Percentiles rank a stretch among this genome's conserved stretches.
Conservation (phyloP, 2,888 invertebrate species). For the Cheilosia soror region DNA sequence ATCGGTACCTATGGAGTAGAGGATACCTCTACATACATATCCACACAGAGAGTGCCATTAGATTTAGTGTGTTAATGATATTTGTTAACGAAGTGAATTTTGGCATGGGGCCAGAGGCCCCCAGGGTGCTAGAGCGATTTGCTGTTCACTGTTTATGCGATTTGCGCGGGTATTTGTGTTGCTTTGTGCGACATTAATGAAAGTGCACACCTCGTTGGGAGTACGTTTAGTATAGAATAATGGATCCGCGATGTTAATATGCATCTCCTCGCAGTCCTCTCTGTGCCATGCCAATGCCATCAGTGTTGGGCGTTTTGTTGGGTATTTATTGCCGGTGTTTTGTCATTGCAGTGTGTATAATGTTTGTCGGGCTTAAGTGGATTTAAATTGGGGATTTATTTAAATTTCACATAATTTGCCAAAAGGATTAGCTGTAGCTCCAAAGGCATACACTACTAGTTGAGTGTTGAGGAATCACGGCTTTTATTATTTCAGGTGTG, state of each 20-base stretch:
- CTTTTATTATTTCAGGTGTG: conserved; percentile 40
- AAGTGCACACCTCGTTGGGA: conserved; percentile 47
- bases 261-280: background rate
- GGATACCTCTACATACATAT: background rate
- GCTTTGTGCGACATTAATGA: conserved; percentile 68
- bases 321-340: conserved; percentile 50
- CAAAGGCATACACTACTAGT: background rate
- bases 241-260: conserved; percentile 40
- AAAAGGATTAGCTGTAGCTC: conserved; percentile 63
- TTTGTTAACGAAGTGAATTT: conserved; percentile 74
- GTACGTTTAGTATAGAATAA: background rate
- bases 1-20: conserved; percentile 21
- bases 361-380: conserved; percentile 57
- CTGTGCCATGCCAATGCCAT: background rate
- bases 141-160: conserved; percentile 26
- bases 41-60: conserved; percentile 60
- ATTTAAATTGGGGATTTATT: conserved; percentile 72
- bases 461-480: background rate
- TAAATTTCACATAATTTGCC: conserved; percentile 65
- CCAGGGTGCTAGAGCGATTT: conserved; percentile 46
- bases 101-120: conserved; percentile 71
- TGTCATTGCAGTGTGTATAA: conserved; percentile 3
- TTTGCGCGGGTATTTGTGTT: conserved; percentile 36
- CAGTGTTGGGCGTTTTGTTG: conserved; percentile 35
- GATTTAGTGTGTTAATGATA: conserved; percentile 76